Evolutionary conservation across 2,113 vertebrate species (phyloP).

Genomic region (Acinonyx jubatus): DNA sequence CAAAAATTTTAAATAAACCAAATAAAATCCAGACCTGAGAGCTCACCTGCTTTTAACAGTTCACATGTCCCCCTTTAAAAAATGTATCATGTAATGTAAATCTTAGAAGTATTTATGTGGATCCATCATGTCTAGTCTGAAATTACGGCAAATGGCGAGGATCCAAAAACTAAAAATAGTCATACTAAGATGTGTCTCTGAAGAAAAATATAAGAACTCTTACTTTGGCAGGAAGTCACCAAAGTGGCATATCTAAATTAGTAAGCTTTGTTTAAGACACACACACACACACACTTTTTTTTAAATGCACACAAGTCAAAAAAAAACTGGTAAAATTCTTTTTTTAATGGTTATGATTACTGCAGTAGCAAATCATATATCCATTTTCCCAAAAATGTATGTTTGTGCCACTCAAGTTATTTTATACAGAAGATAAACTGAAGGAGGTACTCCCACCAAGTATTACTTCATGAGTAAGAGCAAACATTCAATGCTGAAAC

Average conservation of each 20-base stretch:
- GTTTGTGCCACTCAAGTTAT: background rate
- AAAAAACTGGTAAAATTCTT: background rate
- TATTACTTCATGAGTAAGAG: background rate
- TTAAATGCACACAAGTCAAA: slow-evolving; percentile 19
- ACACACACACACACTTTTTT: slow-evolving; percentile 15
- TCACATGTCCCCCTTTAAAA: background rate
- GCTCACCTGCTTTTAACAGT: background rate
- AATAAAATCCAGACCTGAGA: slow-evolving; percentile 48
- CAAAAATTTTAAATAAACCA: slow-evolving; percentile 19
- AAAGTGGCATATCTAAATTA: slow-evolving; percentile 73
- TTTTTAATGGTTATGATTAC: slow-evolving; percentile 35
- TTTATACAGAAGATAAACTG: background rate
- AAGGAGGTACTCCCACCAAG: background rate
- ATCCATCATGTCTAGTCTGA: slow-evolving; percentile 32
- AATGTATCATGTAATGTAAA: background rate
- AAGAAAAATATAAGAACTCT: slow-evolving; percentile 61
- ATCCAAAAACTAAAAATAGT: slow-evolving; percentile 69
- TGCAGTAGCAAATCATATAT: slow-evolving; percentile 31
- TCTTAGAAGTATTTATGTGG: background rate
- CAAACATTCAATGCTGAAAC: background rate
- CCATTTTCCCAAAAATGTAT: background rate
- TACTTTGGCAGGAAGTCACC: slow-evolving; percentile 68
- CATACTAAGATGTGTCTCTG: slow-evolving; percentile 65
- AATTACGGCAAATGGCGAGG: slow-evolving; percentile 54
- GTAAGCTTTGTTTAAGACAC: slow-evolving; percentile 68